Evolutionary conservation across 2,888 invertebrate genomes (phyloP).

Genomic region (Hedychridium roseum): DNA sequence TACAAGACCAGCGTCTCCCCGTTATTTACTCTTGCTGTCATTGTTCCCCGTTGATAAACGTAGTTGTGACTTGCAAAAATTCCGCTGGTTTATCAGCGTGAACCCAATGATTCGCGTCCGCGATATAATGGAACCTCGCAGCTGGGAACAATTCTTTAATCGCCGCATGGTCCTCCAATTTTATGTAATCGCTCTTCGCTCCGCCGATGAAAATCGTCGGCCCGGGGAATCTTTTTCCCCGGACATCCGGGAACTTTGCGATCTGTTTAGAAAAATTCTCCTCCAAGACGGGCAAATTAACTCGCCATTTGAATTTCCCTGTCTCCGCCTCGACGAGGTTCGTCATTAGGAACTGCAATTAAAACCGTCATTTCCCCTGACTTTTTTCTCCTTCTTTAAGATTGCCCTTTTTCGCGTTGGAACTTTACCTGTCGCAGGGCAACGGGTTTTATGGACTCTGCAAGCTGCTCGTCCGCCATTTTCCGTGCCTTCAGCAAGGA

Average conservation of each 20-base stretch:
- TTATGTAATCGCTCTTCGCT: constrained; percentile 81
- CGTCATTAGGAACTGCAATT: constrained; percentile 78
- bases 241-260: constrained; percentile 70
- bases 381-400: too few species aligned
- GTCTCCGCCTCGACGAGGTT: constrained; percentile 79
- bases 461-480: constrained; percentile 73
- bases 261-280: constrained; percentile 73
- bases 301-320: constrained; percentile 77
- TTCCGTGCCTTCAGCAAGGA: constrained; percentile 76
- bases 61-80: constrained; percentile 73
- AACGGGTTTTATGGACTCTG: constrained; percentile 67
- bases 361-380: too few species aligned
- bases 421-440: constrained; percentile 66
- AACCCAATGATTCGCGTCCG: constrained; percentile 91
- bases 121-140: constrained; percentile 74
- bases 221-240: constrained; percentile 66
- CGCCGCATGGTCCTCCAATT: constrained; percentile 67
- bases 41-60: constrained; percentile 67
- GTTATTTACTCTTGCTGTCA: constrained; percentile 9
- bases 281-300: constrained; percentile 79
- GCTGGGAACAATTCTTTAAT: constrained; percentile 78
- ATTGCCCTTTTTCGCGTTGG: too few species aligned
- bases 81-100: constrained; percentile 89
- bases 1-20: constrained; percentile 19
- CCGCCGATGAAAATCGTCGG: constrained; percentile 88